Conservation (phyloP, 2,888 invertebrate species). For the Apoda limacodes region DNA sequence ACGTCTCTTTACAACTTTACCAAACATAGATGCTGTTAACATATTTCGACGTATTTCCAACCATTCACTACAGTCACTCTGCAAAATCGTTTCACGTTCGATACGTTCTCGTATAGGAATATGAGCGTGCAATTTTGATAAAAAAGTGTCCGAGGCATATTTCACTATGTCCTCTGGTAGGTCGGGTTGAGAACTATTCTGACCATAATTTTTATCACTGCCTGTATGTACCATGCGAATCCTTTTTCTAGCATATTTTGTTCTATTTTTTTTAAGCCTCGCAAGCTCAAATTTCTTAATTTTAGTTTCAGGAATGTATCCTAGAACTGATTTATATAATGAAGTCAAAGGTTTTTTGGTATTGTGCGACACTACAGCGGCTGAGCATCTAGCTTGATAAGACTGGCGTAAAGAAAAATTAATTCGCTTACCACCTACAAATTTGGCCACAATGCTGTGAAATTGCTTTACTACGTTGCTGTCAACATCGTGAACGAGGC, state of each 20-base stretch:
- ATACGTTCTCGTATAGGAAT: constrained; percentile 1
- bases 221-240: neutral
- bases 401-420: constrained; percentile 19
- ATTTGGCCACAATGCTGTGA: constrained; percentile 24
- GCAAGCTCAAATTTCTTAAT: constrained; percentile 4
- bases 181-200: too few species aligned
- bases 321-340: too few species aligned
- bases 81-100: constrained; percentile 9
- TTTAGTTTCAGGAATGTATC: too few species aligned
- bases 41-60: constrained; percentile 14
- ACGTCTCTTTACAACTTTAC: constrained; percentile 1
- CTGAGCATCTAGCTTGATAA: constrained; percentile 25
- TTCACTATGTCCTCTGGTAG: too few species aligned
- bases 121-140: too few species aligned
- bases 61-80: constrained; percentile 16
- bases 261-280: neutral
- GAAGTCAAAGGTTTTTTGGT: too few species aligned
- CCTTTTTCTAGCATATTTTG: constrained; percentile 1
- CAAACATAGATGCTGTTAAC: constrained; percentile 18
- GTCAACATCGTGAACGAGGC: constrained; percentile 17
- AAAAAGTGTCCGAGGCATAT: too few species aligned
- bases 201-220: neutral
- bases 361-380: constrained; percentile 26
- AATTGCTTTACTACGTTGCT: constrained; percentile 26
- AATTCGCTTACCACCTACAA: constrained; percentile 27